These are phyloP conservation scores for Loripinus fragilis DNA, from an alignment of 2,888 invertebrate genomes.

Conservation along the genomic window DNA sequence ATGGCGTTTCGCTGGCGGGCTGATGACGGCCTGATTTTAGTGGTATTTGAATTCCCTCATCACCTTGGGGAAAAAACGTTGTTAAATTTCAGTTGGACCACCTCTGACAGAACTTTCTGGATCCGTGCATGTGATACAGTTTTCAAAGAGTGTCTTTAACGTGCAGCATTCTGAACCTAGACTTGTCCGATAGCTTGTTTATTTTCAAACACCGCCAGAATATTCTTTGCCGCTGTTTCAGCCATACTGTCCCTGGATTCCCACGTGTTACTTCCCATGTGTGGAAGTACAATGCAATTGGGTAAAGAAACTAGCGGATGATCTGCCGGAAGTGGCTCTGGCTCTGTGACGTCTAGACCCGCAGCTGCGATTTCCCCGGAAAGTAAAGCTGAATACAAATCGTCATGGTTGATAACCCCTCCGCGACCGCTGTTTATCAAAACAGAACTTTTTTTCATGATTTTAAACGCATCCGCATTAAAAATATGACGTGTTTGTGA, in stretches of 20 bases:
- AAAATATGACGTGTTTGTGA: slow-evolving; percentile 92
- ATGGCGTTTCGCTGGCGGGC: no score
- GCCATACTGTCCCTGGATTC: slow-evolving; percentile 92
- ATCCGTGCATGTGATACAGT: no score
- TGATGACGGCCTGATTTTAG: no score
- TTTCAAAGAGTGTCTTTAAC: no score
- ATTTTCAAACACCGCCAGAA: slow-evolving; percentile 89
- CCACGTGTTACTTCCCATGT: slow-evolving; percentile 93
- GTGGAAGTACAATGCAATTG: slow-evolving; percentile 94
- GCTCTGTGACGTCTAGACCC: slow-evolving; percentile 95
- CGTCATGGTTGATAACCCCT: slow-evolving; percentile 88
- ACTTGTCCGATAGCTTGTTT: slow-evolving; percentile 83
- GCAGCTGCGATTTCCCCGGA: slow-evolving; percentile 90
- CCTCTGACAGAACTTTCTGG: no score
- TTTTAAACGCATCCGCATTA: slow-evolving; percentile 89
- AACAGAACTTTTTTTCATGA: slow-evolving; percentile 94
- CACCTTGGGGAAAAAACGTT: no score
- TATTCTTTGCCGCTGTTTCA: slow-evolving; percentile 90
- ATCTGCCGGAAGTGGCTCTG: slow-evolving; percentile 93
- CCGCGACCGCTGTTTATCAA: slow-evolving; percentile 93
- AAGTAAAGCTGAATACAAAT: slow-evolving; percentile 90
- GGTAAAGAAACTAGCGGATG: slow-evolving; percentile 89
- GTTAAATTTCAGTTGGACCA: no score
- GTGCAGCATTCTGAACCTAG: no score
- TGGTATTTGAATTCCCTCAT: no score